Evolutionary conservation across 2,113 vertebrate species (phyloP).

Genomic region (Aix galericulata): DNA sequence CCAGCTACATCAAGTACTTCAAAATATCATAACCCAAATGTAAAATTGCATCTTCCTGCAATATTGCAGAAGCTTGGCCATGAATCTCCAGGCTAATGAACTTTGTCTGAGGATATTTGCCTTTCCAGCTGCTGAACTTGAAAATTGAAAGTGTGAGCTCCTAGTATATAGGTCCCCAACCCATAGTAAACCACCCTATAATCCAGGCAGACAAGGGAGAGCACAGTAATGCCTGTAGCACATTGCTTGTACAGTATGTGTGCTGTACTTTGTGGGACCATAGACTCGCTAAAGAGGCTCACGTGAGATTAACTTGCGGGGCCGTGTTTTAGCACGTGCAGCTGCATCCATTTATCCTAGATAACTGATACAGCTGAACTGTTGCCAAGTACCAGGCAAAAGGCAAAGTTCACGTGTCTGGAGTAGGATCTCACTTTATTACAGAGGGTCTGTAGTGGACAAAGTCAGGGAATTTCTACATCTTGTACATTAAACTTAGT

Average conservation of each 20-base stretch:
- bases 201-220: neutral
- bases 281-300: neutral
- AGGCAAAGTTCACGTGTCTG: neutral
- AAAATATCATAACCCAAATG: conserved; percentile 10
- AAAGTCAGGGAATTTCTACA: neutral
- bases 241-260: neutral
- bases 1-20: conserved; percentile 20
- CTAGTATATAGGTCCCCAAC: conserved; percentile 29
- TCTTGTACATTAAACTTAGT: neutral
- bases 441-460: neutral
- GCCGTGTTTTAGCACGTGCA: neutral
- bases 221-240: neutral
- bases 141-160: conserved; percentile 51
- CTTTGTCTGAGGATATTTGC: conserved; percentile 64
- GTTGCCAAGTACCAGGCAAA: neutral
- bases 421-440: neutral
- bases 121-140: conserved; percentile 56
- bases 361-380: neutral
- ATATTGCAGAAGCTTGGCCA: neutral
- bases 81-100: conserved; percentile 46
- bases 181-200: neutral
- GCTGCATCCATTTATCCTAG: neutral
- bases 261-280: neutral
- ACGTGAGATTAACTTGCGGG: accelerated
- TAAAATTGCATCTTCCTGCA: conserved; percentile 43